These are phyloP conservation scores for Scaptomyza tumidula DNA, from an alignment of 2,888 invertebrate genomes.

Conservation along the genomic window DNA sequence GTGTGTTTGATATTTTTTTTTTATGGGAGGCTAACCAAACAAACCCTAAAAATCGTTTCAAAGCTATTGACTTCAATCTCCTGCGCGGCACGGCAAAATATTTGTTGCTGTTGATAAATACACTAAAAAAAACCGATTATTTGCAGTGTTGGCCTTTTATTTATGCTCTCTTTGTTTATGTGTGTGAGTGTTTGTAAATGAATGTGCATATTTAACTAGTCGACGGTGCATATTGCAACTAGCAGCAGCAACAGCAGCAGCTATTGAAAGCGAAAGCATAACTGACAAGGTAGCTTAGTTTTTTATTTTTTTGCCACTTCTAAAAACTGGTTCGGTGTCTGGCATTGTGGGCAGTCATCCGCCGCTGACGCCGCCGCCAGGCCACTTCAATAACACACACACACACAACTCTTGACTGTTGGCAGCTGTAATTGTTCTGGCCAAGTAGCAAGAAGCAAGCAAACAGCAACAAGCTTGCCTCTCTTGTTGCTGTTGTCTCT, in stretches of 20 bases:
- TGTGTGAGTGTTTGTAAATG: slow-evolving; percentile 41
- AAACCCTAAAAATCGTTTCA: slow-evolving; percentile 51
- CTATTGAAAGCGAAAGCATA: slow-evolving; percentile 83
- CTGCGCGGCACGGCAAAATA: slow-evolving; percentile 28
- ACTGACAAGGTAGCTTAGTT: slow-evolving; percentile 83
- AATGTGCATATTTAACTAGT: slow-evolving; percentile 45
- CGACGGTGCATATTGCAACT: slow-evolving; percentile 30
- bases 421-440: slow-evolving; percentile 63
- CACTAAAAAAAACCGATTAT: slow-evolving; percentile 7
- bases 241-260: slow-evolving; percentile 40
- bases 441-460: slow-evolving; percentile 23
- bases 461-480: background rate
- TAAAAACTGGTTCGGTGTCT: slow-evolving; percentile 75
- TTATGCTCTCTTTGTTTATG: slow-evolving; percentile 12
- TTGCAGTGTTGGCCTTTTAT: slow-evolving; percentile 58
- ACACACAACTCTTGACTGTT: slow-evolving; percentile 34
- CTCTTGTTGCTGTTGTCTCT: slow-evolving; percentile 18
- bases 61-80: slow-evolving; percentile 26
- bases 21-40: slow-evolving; percentile 40
- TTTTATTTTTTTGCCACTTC: slow-evolving; percentile 72
- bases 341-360: slow-evolving; percentile 68
- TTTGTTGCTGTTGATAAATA: slow-evolving; percentile 16
- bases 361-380: slow-evolving; percentile 13
- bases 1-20: slow-evolving; percentile 21
- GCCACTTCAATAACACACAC: slow-evolving; percentile 74